These are phyloP conservation scores for Entomobrya proxima DNA, from an alignment of 2,888 invertebrate genomes.

Conservation along the genomic window DNA sequence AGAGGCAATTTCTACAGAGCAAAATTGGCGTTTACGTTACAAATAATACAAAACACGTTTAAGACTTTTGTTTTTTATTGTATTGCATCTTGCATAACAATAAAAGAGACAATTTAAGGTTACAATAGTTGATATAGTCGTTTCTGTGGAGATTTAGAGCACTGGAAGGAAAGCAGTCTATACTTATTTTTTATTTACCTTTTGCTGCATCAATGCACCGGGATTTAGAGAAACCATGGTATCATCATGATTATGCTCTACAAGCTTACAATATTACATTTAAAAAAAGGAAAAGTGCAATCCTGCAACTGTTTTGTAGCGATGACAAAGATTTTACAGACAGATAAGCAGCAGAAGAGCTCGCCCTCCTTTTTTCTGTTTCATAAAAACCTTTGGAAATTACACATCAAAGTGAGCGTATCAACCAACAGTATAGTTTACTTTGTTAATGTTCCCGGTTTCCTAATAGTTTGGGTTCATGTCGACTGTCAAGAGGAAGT, in stretches of 20 bases:
- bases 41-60: neutral
- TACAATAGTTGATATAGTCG: slow-evolving; percentile 46
- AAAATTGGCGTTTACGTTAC: slow-evolving; percentile 30
- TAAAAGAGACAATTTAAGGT: slow-evolving; percentile 41
- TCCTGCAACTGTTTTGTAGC: neutral
- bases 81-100: slow-evolving; percentile 26
- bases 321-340: slow-evolving; percentile 41
- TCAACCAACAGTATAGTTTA: slow-evolving; percentile 21
- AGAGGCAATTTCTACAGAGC: neutral
- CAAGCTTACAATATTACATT: neutral
- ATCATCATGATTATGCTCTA: too few relatives aligned
- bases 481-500: slow-evolving; percentile 44
- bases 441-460: slow-evolving; percentile 41
- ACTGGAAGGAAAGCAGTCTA: slow-evolving; percentile 8
- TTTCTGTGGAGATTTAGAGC: neutral
- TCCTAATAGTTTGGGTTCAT: slow-evolving; percentile 32
- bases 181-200: neutral
- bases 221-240: neutral
- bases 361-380: slow-evolving; percentile 21
- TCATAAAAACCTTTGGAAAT: slow-evolving; percentile 26
- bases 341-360: slow-evolving; percentile 52
- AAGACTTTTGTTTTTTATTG: neutral
- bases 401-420: slow-evolving; percentile 24
- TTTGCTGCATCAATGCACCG: slow-evolving; percentile 15
- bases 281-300: neutral